Evolutionary conservation across 2,888 invertebrate species (phyloP).

Genomic region (Dolichopus griseipennis): DNA sequence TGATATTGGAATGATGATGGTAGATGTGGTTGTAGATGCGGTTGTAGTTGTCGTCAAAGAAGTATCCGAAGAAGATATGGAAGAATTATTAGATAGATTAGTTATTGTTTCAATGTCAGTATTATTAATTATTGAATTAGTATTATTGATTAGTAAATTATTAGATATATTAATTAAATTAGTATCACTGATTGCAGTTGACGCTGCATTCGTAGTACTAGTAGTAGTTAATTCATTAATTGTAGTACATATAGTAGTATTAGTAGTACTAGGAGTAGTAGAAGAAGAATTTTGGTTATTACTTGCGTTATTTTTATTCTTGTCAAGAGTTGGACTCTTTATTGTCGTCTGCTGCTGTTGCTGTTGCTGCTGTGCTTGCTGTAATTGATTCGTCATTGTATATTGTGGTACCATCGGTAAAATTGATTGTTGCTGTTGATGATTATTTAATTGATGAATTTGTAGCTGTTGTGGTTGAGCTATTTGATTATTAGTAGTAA

Average conservation of each 20-base stretch:
- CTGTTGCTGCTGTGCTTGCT: slow-evolving; percentile 23
- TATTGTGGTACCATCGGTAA: slow-evolving; percentile 14
- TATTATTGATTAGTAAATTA: neutral
- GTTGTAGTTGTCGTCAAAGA: slow-evolving; percentile 40
- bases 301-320: slow-evolving; percentile 45
- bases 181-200: slow-evolving; percentile 10
- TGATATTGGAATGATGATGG: slow-evolving; percentile 16
- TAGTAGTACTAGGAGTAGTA: slow-evolving; percentile 12
- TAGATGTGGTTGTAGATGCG: slow-evolving; percentile 26
- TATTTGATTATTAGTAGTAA: slow-evolving; percentile 15
- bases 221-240: slow-evolving; percentile 9
- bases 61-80: slow-evolving; percentile 19
- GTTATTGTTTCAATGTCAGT: slow-evolving; percentile 1
- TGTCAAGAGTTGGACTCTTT: slow-evolving; percentile 37
- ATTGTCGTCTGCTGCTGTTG: slow-evolving; percentile 22
- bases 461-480: neutral
- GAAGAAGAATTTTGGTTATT: slow-evolving; percentile 27
- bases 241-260: slow-evolving; percentile 14
- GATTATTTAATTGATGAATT: slow-evolving; percentile 7
- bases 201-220: slow-evolving; percentile 16
- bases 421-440: slow-evolving; percentile 29
- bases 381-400: slow-evolving; percentile 20
- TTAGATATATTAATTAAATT: slow-evolving; percentile 16
- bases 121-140: slow-evolving; percentile 9
- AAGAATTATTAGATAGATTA: slow-evolving; percentile 29